Base-by-base conservation (phyloP, 2,888 invertebrate genomes). In the Abrostola tripartita region DNA sequence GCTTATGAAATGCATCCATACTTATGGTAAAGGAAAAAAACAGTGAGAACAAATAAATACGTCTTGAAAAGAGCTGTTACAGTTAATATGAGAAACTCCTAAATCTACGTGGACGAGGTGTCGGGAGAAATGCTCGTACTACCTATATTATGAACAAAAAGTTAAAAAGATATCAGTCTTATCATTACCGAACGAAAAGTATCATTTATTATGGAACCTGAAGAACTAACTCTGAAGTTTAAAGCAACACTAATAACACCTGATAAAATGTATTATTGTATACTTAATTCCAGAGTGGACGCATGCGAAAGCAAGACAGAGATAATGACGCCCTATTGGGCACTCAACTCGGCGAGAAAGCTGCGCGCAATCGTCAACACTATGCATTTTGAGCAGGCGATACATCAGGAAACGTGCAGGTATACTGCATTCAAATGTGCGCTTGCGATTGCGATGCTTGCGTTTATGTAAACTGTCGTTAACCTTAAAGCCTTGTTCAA, bases 351-450 rank as follows among this genome's bases (percentile, higher is more conserved):
- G 0, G 98, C 98, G 14, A 98, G 98, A 58, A 98, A 98, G 93
- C 96, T 98, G 62, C 95, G 98, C 59, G 98, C 98, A 38, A 98
- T 98, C 73, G 98, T 98, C 56, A 98, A 98, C 89, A 98, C 98
- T 9, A 98, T 98, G 93, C 98, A 98, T 91, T 98, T 98, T 85
- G 98, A 98, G 86, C 98, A 98, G 90, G 98, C 98, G 55, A 98
- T 98, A 83, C 98, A 98, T 88, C 98, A 98, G 89, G 98, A 98
- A 95, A 97, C 98, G 68, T 98, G 98, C 96, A 96, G 98, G 98
- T 98, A 94, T 70, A 42, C 59, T 65, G 74, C 78, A 71, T 68
- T 55, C 53, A 66, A 65, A 69, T 74, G 51, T 42, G 41, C 38
- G 59, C 40, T 6, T 47, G 14, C 24, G 24, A 24, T 6, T 47